phyloP scores from a whole-genome alignment of 2,797 vertebrate genomes.

The Lepus townsendii region DNA sequence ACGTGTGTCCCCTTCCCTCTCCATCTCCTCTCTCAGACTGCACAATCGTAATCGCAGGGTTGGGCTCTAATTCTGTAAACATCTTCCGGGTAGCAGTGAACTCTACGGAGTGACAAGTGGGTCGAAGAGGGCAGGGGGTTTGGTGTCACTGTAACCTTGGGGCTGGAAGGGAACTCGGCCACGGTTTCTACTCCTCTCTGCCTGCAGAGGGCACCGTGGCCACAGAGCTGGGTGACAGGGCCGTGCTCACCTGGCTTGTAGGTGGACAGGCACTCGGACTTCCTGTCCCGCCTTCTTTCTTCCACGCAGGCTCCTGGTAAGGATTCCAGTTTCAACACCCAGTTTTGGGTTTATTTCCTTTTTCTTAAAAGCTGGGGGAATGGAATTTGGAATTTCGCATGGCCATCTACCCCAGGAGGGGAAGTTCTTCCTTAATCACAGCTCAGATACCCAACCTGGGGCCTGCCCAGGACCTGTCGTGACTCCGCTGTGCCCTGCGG shows the following conservation, averaged over 20 bases:
- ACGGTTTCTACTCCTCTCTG: not conserved
- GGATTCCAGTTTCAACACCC: not conserved
- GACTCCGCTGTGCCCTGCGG: not conserved
- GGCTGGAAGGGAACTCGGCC: not conserved
- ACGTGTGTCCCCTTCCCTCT: not conserved
- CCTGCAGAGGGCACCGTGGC: not conserved
- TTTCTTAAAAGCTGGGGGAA: constrained; percentile 24
- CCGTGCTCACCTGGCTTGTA: not conserved
- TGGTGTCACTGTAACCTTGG: not conserved
- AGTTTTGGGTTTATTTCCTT: constrained; percentile 36
- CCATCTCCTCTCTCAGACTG: not conserved
- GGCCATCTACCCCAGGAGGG: not conserved
- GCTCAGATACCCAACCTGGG: not conserved
- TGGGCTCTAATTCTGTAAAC: not conserved
- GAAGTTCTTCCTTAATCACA: constrained; percentile 25
- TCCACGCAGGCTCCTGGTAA: not conserved
- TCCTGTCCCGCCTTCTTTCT: not conserved
- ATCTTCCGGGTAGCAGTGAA: not conserved
- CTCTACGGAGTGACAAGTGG: not conserved
- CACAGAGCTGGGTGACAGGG: not conserved
- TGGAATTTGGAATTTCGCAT: not conserved
- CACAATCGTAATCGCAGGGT: not conserved
- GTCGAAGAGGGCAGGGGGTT: not conserved
- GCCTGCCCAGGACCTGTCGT: not conserved
- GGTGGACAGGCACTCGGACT: not conserved